Evolutionary conservation across 1,140 invertebrate species (phyloP), one percentile per base, ranked within the genome.

Genomic region (Sinonovacula constricta): DNA sequence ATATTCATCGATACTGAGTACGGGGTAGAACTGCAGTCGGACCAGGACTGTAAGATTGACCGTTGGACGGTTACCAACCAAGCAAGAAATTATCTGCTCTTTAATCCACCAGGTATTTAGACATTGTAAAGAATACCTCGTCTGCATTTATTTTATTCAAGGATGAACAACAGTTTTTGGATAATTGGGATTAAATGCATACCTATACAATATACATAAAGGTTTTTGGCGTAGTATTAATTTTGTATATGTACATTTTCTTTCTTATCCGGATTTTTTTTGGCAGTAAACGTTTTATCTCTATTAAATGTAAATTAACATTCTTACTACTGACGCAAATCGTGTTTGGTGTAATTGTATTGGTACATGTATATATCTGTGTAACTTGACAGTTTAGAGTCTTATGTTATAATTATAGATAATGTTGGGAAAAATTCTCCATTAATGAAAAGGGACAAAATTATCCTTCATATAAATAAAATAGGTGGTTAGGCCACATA

Each of bases 51-150:
- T 68, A 51, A 77, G 33, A 57, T 54, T 60, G 74, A 77, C 33
- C 56, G 74, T 60, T 77, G 74, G 74, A 77, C 74, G 49, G 74
- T 77, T 31, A 77, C 33, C 7, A 67, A 77, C 59, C 63, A 77
- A 67, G 67, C 57, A 30, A 51, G 67, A 36, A 77, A 77, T 67
- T 77, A 77, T 56, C 45, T 77, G 10, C 62, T 77, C 18, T 77
- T 67, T 67, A 67, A 53, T 45, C 62, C 63, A 22, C 74, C 74
- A 67, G 63, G 74, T 77, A 60, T 67, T 30, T 2, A 39, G 33
- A 15, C 62, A 24, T 34, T 5, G 22, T 14, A 22, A 14, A 10
- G 3, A 4, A 45, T 18, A n/a, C 28, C 36, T 65, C 14, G 10
- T 26, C 34, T 31, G 28, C 62, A 65, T 65, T 30, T 49, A 5